Conservation (phyloP, 2,113 vertebrate species). For the Cheirogaleus medius region DNA sequence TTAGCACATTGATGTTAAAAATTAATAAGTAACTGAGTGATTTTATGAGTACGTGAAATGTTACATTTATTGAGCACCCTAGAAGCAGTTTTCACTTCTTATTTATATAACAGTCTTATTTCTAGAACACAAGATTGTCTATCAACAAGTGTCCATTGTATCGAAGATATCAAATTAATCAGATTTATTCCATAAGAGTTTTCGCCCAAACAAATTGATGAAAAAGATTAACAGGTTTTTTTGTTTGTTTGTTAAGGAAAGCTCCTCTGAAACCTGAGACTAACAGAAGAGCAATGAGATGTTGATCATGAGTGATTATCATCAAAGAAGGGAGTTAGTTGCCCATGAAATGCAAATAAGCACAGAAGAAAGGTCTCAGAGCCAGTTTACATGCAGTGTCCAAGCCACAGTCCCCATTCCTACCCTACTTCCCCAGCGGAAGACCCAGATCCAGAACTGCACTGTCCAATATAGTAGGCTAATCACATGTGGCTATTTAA, state of each 20-base stretch:
- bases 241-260: not conserved
- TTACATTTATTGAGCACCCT: not conserved
- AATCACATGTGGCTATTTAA: not conserved
- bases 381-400: not conserved
- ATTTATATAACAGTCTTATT: not conserved
- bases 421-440: not conserved
- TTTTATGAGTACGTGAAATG: not conserved
- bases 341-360: not conserved
- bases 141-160: not conserved
- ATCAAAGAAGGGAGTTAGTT: not conserved
- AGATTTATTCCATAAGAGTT: not conserved
- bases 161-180: not conserved
- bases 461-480: not conserved
- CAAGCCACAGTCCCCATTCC: not conserved
- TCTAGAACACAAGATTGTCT: not conserved
- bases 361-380: not conserved
- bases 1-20: constrained; percentile 6
- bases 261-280: not conserved
- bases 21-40: not conserved
- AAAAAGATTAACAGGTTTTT: not conserved
- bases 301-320: not conserved
- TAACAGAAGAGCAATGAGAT: not conserved
- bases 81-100: not conserved
- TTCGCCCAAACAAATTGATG: not conserved
- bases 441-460: not conserved